Conservation (phyloP, 1,140 invertebrate species). For the Drosophila malerkotliana region DNA sequence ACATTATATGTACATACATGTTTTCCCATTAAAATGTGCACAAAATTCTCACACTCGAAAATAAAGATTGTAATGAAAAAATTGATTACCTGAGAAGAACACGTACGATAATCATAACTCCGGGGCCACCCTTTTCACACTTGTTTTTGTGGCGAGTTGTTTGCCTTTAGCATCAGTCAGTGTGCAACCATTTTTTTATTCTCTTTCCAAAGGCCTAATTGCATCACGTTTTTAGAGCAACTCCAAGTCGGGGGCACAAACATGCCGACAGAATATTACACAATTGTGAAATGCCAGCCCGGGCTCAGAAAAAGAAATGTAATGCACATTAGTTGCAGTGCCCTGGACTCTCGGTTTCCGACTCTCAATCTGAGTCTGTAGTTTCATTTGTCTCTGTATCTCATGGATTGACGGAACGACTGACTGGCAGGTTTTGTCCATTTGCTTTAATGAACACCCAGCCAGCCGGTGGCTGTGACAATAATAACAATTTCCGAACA, state of each 20-base stretch:
- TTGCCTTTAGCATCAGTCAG: constrained; percentile 5
- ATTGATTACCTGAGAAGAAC: constrained; percentile 59
- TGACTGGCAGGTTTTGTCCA: constrained; percentile 45
- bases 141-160: background rate
- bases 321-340: constrained; percentile 50
- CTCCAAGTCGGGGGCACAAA: constrained; percentile 27
- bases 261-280: constrained; percentile 58
- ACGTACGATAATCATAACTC: constrained; percentile 62
- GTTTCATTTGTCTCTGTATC: constrained; percentile 6
- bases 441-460: constrained; percentile 36
- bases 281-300: constrained; percentile 36
- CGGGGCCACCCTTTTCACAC: constrained; percentile 44
- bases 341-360: constrained; percentile 19
- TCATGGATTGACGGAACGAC: constrained; percentile 21
- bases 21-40: constrained; percentile 21
- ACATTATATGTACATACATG: too few species aligned
- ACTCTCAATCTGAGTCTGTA: background rate
- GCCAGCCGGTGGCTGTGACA: constrained; percentile 31
- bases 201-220: constrained; percentile 40
- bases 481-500: constrained; percentile 46
- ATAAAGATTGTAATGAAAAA: constrained; percentile 39
- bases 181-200: constrained; percentile 5
- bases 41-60: constrained; percentile 55
- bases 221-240: constrained; percentile 64
- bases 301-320: constrained; percentile 28